These are phyloP conservation scores for Lepilemur septentrionalis DNA, from an alignment of 2,797 vertebrate genomes.

Conservation along the genomic window DNA sequence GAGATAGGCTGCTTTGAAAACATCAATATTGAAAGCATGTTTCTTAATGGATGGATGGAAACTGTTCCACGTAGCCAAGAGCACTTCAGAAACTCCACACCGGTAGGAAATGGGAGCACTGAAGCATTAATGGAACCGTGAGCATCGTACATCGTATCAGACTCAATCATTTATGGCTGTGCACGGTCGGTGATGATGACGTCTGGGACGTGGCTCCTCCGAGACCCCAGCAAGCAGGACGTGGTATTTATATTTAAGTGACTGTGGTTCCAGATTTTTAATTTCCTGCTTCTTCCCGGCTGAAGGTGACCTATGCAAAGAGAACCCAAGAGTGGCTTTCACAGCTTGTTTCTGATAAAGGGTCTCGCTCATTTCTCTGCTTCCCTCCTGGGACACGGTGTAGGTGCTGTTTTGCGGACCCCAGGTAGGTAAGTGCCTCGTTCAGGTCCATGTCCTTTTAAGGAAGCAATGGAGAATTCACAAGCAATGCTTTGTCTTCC, in stretches of 20 bases:
- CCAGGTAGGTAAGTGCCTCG: not conserved
- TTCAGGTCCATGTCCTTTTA: not conserved
- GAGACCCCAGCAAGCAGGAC: not conserved
- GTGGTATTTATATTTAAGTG: not conserved
- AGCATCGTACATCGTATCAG: constrained; percentile 59
- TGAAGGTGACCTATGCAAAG: not conserved
- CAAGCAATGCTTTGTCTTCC: constrained; percentile 26
- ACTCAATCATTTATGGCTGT: constrained; percentile 79
- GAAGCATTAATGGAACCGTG: constrained; percentile 70
- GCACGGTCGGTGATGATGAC: not conserved
- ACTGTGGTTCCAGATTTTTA: not conserved
- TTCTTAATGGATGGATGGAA: constrained; percentile 34
- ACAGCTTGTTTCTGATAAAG: not conserved
- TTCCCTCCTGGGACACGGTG: not conserved
- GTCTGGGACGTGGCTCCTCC: not conserved
- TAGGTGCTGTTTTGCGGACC: not conserved
- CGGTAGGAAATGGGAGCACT: constrained; percentile 68
- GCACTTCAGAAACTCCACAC: constrained; percentile 80
- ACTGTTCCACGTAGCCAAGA: constrained; percentile 48
- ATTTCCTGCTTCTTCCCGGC: not conserved
- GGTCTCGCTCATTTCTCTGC: not conserved
- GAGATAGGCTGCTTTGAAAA: constrained; percentile 19
- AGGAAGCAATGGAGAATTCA: constrained; percentile 14
- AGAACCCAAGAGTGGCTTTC: not conserved
- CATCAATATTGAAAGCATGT: not conserved